Percentiles rank a stretch among this genome's conserved stretches.
phyloP scores from a whole-genome alignment of 2,797 vertebrate species.

The Microcaecilia unicolor region DNA sequence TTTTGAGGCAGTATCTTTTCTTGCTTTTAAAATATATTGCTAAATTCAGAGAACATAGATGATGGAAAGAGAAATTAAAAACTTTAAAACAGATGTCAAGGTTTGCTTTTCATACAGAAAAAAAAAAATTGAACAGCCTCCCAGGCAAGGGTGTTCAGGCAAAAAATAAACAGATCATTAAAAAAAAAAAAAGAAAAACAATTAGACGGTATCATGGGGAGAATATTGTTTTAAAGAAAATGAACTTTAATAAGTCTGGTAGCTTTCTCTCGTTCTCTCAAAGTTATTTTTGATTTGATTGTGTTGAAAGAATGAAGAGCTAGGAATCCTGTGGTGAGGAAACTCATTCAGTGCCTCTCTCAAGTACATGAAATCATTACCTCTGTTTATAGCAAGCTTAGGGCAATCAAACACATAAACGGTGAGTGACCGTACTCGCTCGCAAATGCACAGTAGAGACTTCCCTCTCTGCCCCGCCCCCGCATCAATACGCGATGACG shows the following conservation, averaged over 20 bases:
- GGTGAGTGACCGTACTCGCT: too few species aligned
- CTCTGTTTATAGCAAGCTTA: too few species aligned
- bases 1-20: too few species aligned
- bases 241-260: constrained; percentile 8
- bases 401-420: too few species aligned
- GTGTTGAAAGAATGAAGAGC: too few species aligned
- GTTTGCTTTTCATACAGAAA: not conserved
- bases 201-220: not conserved
- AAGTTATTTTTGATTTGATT: not conserved
- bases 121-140: constrained; percentile 1
- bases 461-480: too few species aligned
- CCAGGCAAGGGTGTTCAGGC: constrained; percentile 2
- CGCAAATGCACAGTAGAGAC: too few species aligned
- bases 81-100: constrained; percentile 10
- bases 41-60: constrained; percentile 5
- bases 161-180: constrained; percentile 15
- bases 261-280: not conserved
- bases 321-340: too few species aligned
- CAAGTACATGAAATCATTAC: too few species aligned
- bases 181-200: constrained; percentile 7
- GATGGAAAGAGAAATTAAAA: constrained; percentile 10
- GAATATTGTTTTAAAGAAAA: constrained; percentile 11
- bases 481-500: too few species aligned
- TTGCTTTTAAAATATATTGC: not conserved
- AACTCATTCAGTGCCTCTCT: too few species aligned